Conservation (phyloP, 2,113 vertebrate genomes). For the Ailurus styani region DNA sequence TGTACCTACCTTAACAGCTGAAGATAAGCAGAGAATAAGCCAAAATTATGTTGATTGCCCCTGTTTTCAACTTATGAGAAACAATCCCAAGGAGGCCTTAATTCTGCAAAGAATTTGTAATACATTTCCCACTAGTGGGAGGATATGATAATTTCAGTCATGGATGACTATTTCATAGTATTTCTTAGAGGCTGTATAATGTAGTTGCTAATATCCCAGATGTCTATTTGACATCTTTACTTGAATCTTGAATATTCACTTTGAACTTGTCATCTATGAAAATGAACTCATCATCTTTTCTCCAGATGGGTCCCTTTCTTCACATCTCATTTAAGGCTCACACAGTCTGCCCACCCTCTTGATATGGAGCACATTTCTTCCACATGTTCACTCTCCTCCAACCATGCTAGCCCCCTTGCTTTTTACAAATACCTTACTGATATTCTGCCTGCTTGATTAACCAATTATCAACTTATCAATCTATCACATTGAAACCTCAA, state of each 20-base stretch:
- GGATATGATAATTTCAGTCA: neutral
- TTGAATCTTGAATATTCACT: neutral
- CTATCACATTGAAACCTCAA: neutral
- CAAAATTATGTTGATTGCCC: neutral
- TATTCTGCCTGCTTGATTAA: neutral
- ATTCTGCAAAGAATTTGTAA: neutral
- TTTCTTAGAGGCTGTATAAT: neutral
- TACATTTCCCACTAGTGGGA: neutral
- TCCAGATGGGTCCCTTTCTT: neutral
- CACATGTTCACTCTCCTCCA: neutral
- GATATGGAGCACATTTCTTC: neutral
- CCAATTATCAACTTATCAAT: neutral
- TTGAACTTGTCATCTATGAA: neutral
- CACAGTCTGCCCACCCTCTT: neutral
- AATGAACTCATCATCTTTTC: neutral
- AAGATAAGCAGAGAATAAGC: neutral
- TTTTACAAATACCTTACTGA: neutral
- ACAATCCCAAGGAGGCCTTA: neutral
- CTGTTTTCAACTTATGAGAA: neutral
- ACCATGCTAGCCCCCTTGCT: neutral
- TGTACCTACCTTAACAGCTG: neutral
- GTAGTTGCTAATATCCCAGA: neutral
- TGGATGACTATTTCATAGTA: neutral
- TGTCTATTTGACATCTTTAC: neutral
- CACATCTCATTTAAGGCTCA: neutral